These are phyloP conservation scores for Lagria hirta DNA, from an alignment of 2,888 invertebrate genomes.

Conservation along the genomic window DNA sequence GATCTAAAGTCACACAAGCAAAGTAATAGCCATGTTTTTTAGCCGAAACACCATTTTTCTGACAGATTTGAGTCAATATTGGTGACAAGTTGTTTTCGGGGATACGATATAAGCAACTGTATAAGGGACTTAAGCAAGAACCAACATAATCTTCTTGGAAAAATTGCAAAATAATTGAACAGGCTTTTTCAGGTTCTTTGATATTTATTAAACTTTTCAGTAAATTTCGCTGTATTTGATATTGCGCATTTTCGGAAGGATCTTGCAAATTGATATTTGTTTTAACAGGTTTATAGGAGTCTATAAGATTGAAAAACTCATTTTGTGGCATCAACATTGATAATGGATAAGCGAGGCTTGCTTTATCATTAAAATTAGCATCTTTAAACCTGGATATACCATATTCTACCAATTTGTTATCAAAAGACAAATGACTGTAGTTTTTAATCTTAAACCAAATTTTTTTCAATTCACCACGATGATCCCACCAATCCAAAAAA, in stretches of 20 bases:
- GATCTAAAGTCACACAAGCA: not conserved
- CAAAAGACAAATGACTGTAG: conserved; percentile 5
- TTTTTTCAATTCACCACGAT: not conserved
- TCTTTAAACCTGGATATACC: not conserved
- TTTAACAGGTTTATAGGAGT: conserved; percentile 1
- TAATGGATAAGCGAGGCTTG: not conserved
- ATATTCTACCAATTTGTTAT: conserved; percentile 1
- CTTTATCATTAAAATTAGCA: conserved; percentile 1
- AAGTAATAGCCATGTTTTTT: conserved; percentile 8
- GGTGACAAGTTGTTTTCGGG: not conserved
- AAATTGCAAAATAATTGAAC: not conserved
- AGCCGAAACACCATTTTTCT: not conserved
- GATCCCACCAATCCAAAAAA: too few relatives aligned
- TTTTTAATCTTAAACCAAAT: conserved; percentile 1
- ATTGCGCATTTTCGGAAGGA: not conserved
- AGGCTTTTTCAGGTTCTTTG: not conserved
- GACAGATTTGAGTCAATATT: not conserved
- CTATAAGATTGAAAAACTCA: conserved; percentile 1
- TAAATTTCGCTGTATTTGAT: conserved; percentile 2
- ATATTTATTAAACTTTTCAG: not conserved
- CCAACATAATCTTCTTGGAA: conserved; percentile 2
- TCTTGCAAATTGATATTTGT: conserved; percentile 2
- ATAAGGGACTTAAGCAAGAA: conserved; percentile 3
- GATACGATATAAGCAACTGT: conserved; percentile 1
- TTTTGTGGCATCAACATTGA: conserved; percentile 2